These are phyloP conservation scores for Agapornis canus DNA, from an alignment of 2,797 vertebrate species.

Conservation along the genomic window DNA sequence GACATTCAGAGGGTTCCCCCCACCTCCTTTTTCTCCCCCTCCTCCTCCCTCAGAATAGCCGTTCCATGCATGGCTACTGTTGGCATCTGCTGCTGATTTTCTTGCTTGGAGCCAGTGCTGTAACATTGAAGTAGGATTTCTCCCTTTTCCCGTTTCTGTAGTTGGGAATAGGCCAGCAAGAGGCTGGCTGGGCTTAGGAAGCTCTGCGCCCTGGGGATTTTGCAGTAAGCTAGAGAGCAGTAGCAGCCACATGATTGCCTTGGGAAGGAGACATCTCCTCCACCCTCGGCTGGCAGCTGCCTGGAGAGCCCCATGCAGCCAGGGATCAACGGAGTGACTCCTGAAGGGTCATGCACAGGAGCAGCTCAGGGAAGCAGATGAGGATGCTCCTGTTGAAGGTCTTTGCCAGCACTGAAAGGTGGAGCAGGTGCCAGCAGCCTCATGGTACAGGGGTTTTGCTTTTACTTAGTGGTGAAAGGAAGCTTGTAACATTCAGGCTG, in stretches of 20 bases:
- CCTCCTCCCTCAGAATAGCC: background rate
- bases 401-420: background rate
- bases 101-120: background rate
- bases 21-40: background rate
- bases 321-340: fast-evolving
- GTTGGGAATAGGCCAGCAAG: background rate
- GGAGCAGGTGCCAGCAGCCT: background rate
- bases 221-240: background rate
- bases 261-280: background rate
- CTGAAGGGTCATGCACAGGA: background rate
- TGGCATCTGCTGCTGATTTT: background rate
- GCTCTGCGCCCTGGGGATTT: background rate
- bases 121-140: background rate
- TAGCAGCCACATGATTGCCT: background rate
- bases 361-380: background rate
- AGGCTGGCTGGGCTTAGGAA: background rate
- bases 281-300: background rate
- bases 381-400: background rate
- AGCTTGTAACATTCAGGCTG: background rate
- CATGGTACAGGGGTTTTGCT: background rate
- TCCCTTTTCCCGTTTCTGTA: background rate
- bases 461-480: background rate
- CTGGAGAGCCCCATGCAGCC: background rate
- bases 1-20: background rate
- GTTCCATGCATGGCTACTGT: background rate